Conservation (phyloP, 2,888 invertebrate genomes). For the Drosophila yooni region DNA sequence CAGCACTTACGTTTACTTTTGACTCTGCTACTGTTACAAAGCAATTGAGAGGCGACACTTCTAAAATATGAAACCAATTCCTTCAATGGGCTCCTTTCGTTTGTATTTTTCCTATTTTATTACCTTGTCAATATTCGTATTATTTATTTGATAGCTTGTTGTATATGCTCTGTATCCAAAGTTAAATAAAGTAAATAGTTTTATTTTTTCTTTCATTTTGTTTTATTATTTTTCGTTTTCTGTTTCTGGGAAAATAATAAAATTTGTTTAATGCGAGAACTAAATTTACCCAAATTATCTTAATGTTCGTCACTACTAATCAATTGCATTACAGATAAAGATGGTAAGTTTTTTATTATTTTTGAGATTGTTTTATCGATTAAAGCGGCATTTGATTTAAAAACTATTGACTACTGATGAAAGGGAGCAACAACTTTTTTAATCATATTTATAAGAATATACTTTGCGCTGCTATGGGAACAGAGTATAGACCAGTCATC, state of each 20-base stretch:
- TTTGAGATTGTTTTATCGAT: background rate
- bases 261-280: background rate
- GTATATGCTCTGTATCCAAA: background rate
- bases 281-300: background rate
- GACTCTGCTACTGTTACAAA: background rate
- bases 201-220: background rate
- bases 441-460: background rate
- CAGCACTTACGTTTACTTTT: background rate
- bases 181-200: background rate
- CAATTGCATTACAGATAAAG: background rate
- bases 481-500: background rate
- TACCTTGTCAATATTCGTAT: slow-evolving; percentile 16
- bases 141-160: slow-evolving; percentile 4
- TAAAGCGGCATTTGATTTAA: background rate
- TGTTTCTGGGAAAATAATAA: background rate
- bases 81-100: background rate
- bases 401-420: background rate
- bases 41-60: slow-evolving; percentile 17
- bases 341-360: background rate
- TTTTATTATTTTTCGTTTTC: background rate
- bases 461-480: background rate
- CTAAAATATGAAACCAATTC: slow-evolving; percentile 1
- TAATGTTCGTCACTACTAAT: background rate
- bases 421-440: background rate
- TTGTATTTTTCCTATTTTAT: background rate